phyloP scores from a whole-genome alignment of 1,140 invertebrate species.

The Penaeus vannamei region DNA sequence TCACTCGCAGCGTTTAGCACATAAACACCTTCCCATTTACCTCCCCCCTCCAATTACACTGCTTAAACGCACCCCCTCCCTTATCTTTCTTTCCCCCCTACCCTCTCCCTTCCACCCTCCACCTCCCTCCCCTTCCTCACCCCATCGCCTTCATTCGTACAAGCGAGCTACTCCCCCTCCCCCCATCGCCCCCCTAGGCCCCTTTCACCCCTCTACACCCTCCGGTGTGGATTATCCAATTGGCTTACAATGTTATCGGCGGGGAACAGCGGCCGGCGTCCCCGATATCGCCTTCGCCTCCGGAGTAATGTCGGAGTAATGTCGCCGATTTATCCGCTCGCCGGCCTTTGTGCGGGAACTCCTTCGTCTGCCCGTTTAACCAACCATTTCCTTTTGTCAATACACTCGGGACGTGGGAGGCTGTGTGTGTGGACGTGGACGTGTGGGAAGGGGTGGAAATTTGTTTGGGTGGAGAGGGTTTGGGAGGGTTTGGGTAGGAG shows the following conservation, averaged over 20 bases:
- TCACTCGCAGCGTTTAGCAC: too few relatives aligned
- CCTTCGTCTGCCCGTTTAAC: slow-evolving; percentile 34
- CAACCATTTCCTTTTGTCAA: slow-evolving; percentile 48
- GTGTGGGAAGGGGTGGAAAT: too few relatives aligned
- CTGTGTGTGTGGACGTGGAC: neutral
- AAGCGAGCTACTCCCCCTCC: too few relatives aligned
- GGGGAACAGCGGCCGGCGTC: slow-evolving; percentile 1
- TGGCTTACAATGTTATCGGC: slow-evolving; percentile 51
- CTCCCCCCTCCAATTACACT: too few relatives aligned
- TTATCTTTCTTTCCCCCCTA: too few relatives aligned
- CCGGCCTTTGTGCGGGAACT: slow-evolving; percentile 16
- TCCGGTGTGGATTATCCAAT: neutral
- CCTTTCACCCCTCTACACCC: too few relatives aligned
- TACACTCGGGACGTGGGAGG: neutral
- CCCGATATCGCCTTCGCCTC: neutral
- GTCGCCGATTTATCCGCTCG: slow-evolving; percentile 41
- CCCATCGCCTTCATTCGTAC: neutral
- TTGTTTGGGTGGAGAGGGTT: too few relatives aligned
- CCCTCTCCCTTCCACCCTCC: neutral
- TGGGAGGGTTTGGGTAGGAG: too few relatives aligned
- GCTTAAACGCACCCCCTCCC: too few relatives aligned
- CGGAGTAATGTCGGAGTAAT: slow-evolving; percentile 29
- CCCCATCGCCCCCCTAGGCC: neutral
- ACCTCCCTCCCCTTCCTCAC: neutral
- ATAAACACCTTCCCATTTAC: too few relatives aligned